A percentile compares a stretch with the other conserved stretches of the same genome.
phyloP scores from a whole-genome alignment of 2,113 vertebrate genomes.

The Danionella cerebrum region DNA sequence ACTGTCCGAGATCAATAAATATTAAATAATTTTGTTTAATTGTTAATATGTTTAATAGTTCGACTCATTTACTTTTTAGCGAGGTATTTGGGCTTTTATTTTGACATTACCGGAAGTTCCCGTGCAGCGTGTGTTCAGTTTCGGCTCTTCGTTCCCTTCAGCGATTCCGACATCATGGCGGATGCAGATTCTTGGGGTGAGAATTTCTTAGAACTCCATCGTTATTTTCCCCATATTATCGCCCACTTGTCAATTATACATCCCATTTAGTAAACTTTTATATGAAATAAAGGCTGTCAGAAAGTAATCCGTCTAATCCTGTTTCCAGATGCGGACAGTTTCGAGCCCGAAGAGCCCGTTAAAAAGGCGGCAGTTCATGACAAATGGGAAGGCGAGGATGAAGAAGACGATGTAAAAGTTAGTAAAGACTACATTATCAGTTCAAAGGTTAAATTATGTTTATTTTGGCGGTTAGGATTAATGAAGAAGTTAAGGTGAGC shows the following conservation, averaged over 20 bases:
- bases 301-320: not conserved
- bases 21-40: too few relatives aligned
- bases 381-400: constrained; percentile 78
- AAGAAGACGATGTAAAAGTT: constrained; percentile 78
- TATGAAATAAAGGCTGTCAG: not conserved
- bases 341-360: constrained; percentile 59
- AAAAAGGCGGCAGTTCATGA: constrained; percentile 49
- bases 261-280: not conserved
- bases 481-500: not conserved
- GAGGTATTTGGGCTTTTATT: constrained; percentile 28
- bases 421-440: not conserved
- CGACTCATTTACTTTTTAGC: too few relatives aligned
- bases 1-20: too few relatives aligned
- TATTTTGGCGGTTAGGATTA: too few relatives aligned
- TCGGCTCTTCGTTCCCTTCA: not conserved
- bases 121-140: not conserved
- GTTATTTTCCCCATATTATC: not conserved
- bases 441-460: not conserved
- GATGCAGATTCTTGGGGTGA: constrained; percentile 72
- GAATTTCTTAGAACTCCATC: not conserved
- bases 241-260: not conserved
- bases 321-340: constrained; percentile 62
- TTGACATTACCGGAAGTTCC: constrained; percentile 8
- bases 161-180: constrained; percentile 46
- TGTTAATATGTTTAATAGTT: too few relatives aligned